Conservation (phyloP, 2,888 invertebrate species). For the Dryocosmus kuriphilus region DNA sequence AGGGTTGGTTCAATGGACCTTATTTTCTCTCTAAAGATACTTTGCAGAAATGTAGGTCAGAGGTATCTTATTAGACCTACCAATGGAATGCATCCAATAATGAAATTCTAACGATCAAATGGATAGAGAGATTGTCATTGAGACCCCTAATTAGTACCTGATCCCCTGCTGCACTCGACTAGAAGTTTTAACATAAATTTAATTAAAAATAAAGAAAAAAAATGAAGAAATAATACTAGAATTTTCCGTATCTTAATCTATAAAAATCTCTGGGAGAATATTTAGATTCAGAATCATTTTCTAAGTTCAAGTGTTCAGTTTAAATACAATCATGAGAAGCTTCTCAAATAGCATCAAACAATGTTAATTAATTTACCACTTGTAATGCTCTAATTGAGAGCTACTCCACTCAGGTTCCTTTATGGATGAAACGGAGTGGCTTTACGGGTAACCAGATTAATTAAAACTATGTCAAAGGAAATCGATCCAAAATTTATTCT, state of each 20-base stretch:
- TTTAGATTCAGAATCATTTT: no score
- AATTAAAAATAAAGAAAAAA: background rate
- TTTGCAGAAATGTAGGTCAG: slow-evolving; percentile 31
- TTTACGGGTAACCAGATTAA: no score
- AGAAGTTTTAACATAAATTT: background rate
- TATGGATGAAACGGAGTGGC: no score
- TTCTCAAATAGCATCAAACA: no score
- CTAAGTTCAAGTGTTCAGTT: no score
- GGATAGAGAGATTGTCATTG: background rate
- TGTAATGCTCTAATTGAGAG: background rate
- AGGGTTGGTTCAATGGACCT: slow-evolving; percentile 24
- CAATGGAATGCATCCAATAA: slow-evolving; percentile 2
- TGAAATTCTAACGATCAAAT: background rate
- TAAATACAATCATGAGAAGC: no score
- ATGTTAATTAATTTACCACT: background rate
- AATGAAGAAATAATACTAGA: background rate
- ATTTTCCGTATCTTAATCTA: background rate
- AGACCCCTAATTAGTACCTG: background rate
- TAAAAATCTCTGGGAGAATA: no score
- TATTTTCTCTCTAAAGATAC: slow-evolving; percentile 33
- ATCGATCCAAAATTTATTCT: background rate
- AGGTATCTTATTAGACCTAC: slow-evolving; percentile 5
- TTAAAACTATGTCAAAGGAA: background rate
- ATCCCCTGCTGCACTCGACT: background rate
- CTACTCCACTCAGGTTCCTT: background rate